A percentile compares a stretch with the other conserved stretches of the same genome.
These are phyloP conservation scores for Ianthella basta DNA, from an alignment of 37 sponge, comb jelly and placozoan genomes.

Conservation along the genomic window DNA sequence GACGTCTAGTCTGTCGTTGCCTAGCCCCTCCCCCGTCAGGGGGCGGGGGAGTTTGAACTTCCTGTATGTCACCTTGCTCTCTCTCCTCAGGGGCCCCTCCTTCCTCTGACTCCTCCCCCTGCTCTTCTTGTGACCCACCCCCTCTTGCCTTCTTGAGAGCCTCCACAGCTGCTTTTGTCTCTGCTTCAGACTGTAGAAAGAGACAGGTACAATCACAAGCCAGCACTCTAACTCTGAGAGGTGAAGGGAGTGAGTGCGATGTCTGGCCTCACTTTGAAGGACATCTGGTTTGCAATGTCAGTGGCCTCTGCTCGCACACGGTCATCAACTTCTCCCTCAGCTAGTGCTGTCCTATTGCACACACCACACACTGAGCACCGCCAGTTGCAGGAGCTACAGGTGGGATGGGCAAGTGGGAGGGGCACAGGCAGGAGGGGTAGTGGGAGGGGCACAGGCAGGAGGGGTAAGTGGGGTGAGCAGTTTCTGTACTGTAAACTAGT, in stretches of 20 bases:
- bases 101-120: neutral
- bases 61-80: neutral
- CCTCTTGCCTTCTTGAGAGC: conserved; percentile 11
- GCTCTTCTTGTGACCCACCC: neutral
- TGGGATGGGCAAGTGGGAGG: neutral
- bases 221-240: neutral
- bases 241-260: neutral
- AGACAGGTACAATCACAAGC: too few relatives aligned
- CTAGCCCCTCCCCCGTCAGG: neutral
- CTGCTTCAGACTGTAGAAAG: conserved; percentile 37
- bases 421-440: too few relatives aligned
- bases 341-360: conserved; percentile 48
- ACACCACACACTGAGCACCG: conserved; percentile 69
- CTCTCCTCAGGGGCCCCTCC: neutral
- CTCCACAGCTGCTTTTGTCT: conserved; percentile 30
- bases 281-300: conserved; percentile 80
- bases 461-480: too few relatives aligned
- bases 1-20: neutral
- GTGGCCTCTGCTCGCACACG: conserved; percentile 51
- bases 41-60: neutral
- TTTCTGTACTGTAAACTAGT: too few relatives aligned
- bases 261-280: conserved; percentile 64
- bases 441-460: too few relatives aligned
- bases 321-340: conserved; percentile 35
- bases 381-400: conserved; percentile 71